phyloP scores from a whole-genome alignment of 2,113 vertebrate species.

The Phocoena sinus region DNA sequence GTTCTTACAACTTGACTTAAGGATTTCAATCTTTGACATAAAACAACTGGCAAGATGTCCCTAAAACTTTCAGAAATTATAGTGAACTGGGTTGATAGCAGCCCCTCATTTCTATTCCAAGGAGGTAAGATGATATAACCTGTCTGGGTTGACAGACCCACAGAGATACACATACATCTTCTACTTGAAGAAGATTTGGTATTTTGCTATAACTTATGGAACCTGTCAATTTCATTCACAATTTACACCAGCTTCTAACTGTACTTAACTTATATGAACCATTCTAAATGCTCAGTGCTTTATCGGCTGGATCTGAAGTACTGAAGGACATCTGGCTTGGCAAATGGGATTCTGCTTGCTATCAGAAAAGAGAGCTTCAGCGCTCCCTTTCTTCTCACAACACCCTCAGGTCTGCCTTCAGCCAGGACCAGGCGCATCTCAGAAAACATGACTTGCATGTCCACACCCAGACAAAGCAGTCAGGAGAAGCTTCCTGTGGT shows the following conservation, averaged over 20 bases:
- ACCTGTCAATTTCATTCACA: constrained; percentile 64
- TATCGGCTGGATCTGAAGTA: constrained; percentile 50
- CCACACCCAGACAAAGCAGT: neutral
- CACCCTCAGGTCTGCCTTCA: neutral
- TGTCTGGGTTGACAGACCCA: neutral
- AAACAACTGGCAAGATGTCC: neutral
- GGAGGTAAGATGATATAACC: neutral
- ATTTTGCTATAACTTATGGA: constrained; percentile 42
- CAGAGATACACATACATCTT: neutral
- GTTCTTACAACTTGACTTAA: neutral
- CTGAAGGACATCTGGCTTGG: constrained; percentile 63
- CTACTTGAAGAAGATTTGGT: neutral
- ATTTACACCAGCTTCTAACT: constrained; percentile 69
- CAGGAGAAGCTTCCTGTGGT: neutral
- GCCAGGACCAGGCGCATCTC: neutral
- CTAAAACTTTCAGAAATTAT: neutral
- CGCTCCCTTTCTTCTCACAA: neutral
- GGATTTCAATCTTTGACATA: neutral
- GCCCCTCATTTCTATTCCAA: neutral
- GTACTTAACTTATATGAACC: constrained; percentile 70
- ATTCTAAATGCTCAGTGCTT: constrained; percentile 66
- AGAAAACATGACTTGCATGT: neutral
- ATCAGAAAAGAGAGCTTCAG: neutral
- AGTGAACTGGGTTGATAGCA: neutral
- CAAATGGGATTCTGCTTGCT: constrained; percentile 42